Base-by-base conservation (phyloP, 2,113 vertebrate species). In the Anser cygnoides region DNA sequence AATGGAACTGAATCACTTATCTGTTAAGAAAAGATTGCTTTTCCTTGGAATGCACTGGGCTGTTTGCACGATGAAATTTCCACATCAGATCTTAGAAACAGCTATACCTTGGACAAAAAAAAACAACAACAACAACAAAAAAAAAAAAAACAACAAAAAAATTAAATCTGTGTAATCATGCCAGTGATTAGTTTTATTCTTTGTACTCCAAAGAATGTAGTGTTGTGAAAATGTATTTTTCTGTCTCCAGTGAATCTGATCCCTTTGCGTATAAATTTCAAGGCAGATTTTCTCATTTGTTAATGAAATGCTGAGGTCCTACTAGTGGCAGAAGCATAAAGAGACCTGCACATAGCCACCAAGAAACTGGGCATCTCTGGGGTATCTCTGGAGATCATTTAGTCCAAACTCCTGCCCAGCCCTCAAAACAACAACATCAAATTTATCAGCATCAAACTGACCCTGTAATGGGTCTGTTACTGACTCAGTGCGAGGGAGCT, bases 311-410 rank as follows among this genome's bases (percentile, higher is more conserved):
- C 16, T 58, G 31, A 77, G 43, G 23, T 66, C 21, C 13, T 80
- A 0, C 11, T 43, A 15, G 23, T 76, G 18, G 4, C 39, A 90
- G 90, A 89, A n/a, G 46, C 67, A 86, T 49, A 52, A 77, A 62
- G 6, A 68, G 50, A 68, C 10, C 28, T 1, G 0, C 6, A 28
- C 7, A 17, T 4, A 70, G 3, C 6, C 26, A n/a, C 22, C 26
- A 46, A 80, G 50, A 80, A 73, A 80, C 2, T 9, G 5, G 17
- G 2, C 8, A 49, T 49, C 46, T 49, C 20, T 81, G 13, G 10
- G 23, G 3, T 2, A 22, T 54, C 7, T 77, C 71, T 77, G 41
- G 50, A 80, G 50, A 67, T 13, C 14, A 25, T 13, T 23, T 18
- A 25, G 23, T n/a, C 21, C 59, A 54, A 37, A 23, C 23, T 81